phyloP scores from a whole-genome alignment of 2,888 invertebrate genomes.

The Chrysotoxum bicinctum region DNA sequence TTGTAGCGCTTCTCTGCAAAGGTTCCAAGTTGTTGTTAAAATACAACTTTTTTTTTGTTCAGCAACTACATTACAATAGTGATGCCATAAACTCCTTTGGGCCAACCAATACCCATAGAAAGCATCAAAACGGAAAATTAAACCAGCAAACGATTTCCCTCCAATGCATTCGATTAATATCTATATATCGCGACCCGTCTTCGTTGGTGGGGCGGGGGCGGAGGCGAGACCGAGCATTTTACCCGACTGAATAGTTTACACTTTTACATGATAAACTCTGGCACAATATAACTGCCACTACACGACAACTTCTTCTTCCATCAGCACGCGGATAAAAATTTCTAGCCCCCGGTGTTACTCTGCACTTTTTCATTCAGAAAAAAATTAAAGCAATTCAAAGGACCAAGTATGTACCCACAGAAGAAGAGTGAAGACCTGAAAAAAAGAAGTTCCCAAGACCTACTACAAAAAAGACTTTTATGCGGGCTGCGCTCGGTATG shows the following conservation, averaged over 20 bases:
- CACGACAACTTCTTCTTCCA: constrained; percentile 32
- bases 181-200: background rate
- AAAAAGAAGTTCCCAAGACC: constrained; percentile 32
- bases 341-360: constrained; percentile 48
- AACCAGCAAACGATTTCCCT: constrained; percentile 56
- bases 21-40: constrained; percentile 18
- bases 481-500: constrained; percentile 21
- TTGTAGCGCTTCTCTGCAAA: constrained; percentile 23
- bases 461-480: constrained; percentile 18
- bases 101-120: constrained; percentile 17
- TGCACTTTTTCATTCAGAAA: constrained; percentile 31
- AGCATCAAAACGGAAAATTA: constrained; percentile 66
- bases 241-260: constrained; percentile 43
- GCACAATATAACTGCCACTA: constrained; percentile 13
- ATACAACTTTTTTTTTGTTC: background rate
- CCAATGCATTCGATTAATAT: constrained; percentile 59
- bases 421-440: background rate
- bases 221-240: background rate
- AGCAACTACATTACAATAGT: constrained; percentile 43
- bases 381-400: constrained; percentile 53
- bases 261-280: constrained; percentile 39
- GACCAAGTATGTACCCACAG: constrained; percentile 15
- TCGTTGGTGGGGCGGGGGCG: background rate
- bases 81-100: constrained; percentile 37
- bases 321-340: constrained; percentile 34